Conservation (phyloP, 2,888 invertebrate genomes). For the Phoenoteleia sp. region DNA sequence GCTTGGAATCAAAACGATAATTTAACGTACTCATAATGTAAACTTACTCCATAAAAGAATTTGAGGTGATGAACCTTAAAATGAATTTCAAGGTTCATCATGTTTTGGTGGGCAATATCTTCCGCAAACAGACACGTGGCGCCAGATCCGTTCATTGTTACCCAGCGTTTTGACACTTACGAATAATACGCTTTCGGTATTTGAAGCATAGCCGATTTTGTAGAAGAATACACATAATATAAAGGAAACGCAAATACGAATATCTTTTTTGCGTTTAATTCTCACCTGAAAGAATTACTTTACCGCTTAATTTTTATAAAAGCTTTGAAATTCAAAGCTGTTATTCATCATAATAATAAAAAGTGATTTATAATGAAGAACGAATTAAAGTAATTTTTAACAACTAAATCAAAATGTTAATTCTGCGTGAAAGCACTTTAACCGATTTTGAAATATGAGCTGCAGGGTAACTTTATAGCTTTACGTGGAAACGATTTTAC, state of each 20-base stretch:
- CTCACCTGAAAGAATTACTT: neutral
- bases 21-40: too few species aligned
- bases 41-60: neutral
- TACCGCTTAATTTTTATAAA: neutral
- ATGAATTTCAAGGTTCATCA: constrained; percentile 12
- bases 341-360: neutral
- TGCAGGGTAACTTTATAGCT: constrained; percentile 6
- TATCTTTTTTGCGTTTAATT: neutral
- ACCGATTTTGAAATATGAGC: neutral
- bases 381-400: neutral
- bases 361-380: neutral
- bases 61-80: neutral
- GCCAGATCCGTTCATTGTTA: constrained; percentile 42
- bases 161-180: constrained; percentile 11
- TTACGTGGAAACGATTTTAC: constrained; percentile 1
- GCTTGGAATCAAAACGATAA: too few species aligned
- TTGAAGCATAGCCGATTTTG: neutral
- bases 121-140: constrained; percentile 35
- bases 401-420: neutral
- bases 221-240: neutral
- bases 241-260: constrained; percentile 1
- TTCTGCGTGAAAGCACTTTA: neutral
- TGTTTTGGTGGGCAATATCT: constrained; percentile 11
- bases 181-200: constrained; percentile 5
- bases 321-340: neutral